A percentile compares a stretch with the other conserved stretches of the same genome.
These are phyloP conservation scores for Melanotaenia trifasciata DNA, from an alignment of 2,797 vertebrate species.

Conservation along the genomic window DNA sequence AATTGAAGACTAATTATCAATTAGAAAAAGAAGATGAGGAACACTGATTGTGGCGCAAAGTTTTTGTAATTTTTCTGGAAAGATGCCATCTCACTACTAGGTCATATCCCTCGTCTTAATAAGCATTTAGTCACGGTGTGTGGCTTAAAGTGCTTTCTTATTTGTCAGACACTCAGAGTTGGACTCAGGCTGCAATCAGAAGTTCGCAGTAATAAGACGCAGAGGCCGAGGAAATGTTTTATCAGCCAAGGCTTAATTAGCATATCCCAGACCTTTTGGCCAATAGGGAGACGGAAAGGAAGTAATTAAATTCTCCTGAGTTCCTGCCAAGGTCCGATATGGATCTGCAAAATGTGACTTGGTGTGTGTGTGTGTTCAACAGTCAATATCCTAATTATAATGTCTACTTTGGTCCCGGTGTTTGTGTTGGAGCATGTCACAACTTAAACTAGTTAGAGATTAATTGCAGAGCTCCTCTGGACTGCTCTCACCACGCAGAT, in stretches of 20 bases:
- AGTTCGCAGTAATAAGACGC: conserved; percentile 71
- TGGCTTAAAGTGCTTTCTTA: conserved; percentile 46
- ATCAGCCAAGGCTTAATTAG: conserved; percentile 79
- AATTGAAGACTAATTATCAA: conserved; percentile 82
- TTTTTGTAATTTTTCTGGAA: conserved; percentile 49
- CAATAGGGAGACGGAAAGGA: conserved; percentile 68
- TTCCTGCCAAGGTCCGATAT: conserved; percentile 54
- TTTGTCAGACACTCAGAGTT: conserved; percentile 58
- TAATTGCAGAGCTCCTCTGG: conserved; percentile 30
- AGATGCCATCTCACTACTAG: conserved; percentile 23
- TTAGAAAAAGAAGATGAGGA: conserved; percentile 71
- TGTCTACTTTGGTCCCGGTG: conserved; percentile 27
- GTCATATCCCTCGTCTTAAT: conserved; percentile 55
- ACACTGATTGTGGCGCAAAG: conserved; percentile 57
- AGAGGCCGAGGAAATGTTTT: conserved; percentile 67
- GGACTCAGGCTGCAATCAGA: conserved; percentile 65
- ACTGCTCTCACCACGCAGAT: conserved; percentile 11
- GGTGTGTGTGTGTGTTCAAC: conserved; percentile 13
- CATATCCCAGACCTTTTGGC: conserved; percentile 69
- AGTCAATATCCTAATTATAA: conserved; percentile 34
- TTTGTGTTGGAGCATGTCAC: conserved; percentile 39
- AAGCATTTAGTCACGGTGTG: conserved; percentile 61
- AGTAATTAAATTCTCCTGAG: conserved; percentile 71
- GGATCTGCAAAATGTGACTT: conserved; percentile 31
- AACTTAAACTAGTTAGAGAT: conserved; percentile 37